phyloP scores from a whole-genome alignment of 35 echinoderm and acorn worm species.

The Amphiura filiformis region DNA sequence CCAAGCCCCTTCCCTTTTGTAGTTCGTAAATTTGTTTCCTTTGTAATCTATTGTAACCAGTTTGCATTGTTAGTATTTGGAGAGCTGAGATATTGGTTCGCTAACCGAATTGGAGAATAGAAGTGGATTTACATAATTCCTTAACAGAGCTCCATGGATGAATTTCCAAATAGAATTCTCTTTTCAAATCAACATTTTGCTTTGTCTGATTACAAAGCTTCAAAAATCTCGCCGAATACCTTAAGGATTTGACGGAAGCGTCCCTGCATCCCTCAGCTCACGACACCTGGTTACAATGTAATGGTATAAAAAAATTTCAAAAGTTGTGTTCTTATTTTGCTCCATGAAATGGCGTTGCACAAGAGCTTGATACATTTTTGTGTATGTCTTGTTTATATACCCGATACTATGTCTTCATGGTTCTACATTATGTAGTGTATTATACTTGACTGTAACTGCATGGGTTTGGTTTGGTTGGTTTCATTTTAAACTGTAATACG shows the following conservation, averaged over 20 bases:
- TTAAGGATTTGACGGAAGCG: background rate
- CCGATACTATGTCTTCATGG: no score
- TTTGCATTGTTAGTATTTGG: no score
- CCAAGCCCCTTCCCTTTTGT: background rate
- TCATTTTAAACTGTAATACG: no score
- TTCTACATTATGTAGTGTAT: no score
- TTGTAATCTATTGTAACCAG: no score
- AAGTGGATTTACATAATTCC: conserved; percentile 6
- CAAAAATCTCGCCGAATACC: background rate
- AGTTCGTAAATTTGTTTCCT: background rate
- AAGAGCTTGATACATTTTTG: no score
- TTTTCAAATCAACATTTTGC: background rate
- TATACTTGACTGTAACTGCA: no score
- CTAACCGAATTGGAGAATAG: background rate
- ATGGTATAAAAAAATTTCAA: no score
- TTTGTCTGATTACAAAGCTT: background rate
- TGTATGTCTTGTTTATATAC: no score
- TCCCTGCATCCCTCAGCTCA: background rate
- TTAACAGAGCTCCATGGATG: background rate
- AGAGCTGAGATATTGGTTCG: background rate
- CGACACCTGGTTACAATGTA: background rate
- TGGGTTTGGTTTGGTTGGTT: no score
- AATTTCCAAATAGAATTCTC: background rate
- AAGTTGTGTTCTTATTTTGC: no score
- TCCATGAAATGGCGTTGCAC: no score